Percentiles rank a stretch among this genome's conserved stretches.
phyloP scores from a whole-genome alignment of 1,140 invertebrate species.

The Drosophila simulans region DNA sequence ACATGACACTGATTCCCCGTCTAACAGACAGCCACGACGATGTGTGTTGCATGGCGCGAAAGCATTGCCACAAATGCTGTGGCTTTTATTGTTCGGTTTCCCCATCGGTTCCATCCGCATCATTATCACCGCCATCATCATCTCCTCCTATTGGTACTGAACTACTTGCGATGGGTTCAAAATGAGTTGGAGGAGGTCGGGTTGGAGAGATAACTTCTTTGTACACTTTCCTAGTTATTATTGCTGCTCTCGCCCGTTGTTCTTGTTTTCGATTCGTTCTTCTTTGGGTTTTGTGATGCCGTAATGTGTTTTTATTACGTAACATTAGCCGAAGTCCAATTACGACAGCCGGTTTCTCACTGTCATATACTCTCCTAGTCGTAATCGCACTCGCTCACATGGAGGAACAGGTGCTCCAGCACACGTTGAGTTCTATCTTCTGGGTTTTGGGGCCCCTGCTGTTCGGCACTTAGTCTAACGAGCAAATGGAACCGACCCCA shows the following conservation, averaged over 20 bases:
- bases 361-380: slow-evolving; percentile 35
- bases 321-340: slow-evolving; percentile 75
- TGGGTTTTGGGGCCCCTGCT: slow-evolving; percentile 45
- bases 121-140: slow-evolving; percentile 38
- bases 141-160: slow-evolving; percentile 22
- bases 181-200: neutral
- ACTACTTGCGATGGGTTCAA: slow-evolving; percentile 10
- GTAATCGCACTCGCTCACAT: slow-evolving; percentile 1
- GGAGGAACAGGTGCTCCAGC: slow-evolving; percentile 56
- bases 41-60: slow-evolving; percentile 61
- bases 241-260: slow-evolving; percentile 41
- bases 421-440: slow-evolving; percentile 26
- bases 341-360: slow-evolving; percentile 66
- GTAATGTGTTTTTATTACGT: slow-evolving; percentile 79
- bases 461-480: slow-evolving; percentile 41
- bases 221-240: slow-evolving; percentile 54
- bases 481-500: slow-evolving; percentile 43
- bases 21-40: slow-evolving; percentile 66
- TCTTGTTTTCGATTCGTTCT: slow-evolving; percentile 46
- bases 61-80: slow-evolving; percentile 67
- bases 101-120: slow-evolving; percentile 16
- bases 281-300: slow-evolving; percentile 48
- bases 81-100: slow-evolving; percentile 44
- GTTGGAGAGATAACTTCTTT: slow-evolving; percentile 6
- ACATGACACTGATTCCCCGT: slow-evolving; percentile 79